Conservation (phyloP, 1,140 invertebrate species). For the Nasonia giraulti region DNA sequence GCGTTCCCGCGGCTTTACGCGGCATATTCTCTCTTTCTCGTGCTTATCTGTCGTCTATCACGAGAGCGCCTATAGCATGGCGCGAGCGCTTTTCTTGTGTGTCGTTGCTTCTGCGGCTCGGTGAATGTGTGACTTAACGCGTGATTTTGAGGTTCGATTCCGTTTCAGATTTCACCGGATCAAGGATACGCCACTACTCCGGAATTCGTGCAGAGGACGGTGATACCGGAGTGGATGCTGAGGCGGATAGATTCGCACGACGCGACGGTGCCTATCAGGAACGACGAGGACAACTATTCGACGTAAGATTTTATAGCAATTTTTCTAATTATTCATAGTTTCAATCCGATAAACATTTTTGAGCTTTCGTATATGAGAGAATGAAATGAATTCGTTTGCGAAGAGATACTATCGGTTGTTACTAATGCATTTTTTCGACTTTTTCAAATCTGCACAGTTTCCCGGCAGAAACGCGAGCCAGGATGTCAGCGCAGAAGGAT, state of each 20-base stretch:
- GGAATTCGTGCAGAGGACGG: slow-evolving; percentile 35
- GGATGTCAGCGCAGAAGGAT: slow-evolving; percentile 63
- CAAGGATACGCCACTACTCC: slow-evolving; percentile 53
- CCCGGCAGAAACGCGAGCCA: slow-evolving; percentile 34
- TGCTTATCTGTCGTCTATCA: neutral
- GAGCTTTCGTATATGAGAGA: no score
- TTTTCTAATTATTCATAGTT: neutral
- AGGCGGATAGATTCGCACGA: slow-evolving; percentile 30
- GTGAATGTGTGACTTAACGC: no score
- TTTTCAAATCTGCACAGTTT: neutral
- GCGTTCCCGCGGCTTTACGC: neutral
- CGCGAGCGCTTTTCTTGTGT: neutral
- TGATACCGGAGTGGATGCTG: slow-evolving; percentile 52
- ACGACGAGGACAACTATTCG: slow-evolving; percentile 19
- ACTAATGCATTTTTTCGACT: no score
- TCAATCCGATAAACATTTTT: neutral
- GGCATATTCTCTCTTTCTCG: neutral
- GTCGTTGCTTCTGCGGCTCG: neutral
- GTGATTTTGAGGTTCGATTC: neutral
- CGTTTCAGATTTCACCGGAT: slow-evolving; percentile 54
- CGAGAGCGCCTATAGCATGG: neutral
- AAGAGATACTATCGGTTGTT: no score
- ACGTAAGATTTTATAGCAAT: slow-evolving; percentile 15
- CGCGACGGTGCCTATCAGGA: neutral
- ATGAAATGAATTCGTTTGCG: no score